A percentile compares a stretch with the other conserved stretches of the same genome.
These are phyloP conservation scores for Trachymyrmex cornetzi DNA, from an alignment of 1,140 invertebrate genomes.

Conservation along the genomic window DNA sequence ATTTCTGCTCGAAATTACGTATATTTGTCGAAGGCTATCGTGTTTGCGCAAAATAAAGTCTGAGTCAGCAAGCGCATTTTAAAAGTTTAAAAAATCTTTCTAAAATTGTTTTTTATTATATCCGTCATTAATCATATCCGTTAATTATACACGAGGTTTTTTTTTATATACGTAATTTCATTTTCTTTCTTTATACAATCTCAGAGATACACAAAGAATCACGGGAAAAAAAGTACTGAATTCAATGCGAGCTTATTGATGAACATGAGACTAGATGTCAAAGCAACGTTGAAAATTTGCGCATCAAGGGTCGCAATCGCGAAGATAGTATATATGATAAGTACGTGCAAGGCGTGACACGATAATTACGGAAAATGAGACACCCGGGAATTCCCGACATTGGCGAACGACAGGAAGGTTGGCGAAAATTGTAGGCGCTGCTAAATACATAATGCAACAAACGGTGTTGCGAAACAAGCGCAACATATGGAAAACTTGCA, in stretches of 20 bases:
- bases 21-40: background rate
- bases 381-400: constrained; percentile 13
- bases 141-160: background rate
- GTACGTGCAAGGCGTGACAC: background rate
- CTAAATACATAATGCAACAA: constrained; percentile 1
- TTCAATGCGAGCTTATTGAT: background rate
- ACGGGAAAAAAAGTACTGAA: background rate
- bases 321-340: background rate
- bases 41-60: background rate
- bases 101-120: background rate
- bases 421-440: constrained; percentile 4
- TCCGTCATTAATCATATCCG: too few relatives aligned
- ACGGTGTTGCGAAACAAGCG: background rate
- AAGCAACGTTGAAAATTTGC: constrained; percentile 3
- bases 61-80: background rate
- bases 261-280: background rate
- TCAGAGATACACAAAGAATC: background rate
- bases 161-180: background rate
- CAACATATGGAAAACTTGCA: background rate
- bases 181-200: constrained; percentile 6
- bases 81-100: background rate
- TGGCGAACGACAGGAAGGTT: background rate
- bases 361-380: constrained; percentile 45
- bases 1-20: too few relatives aligned
- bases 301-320: background rate